A percentile compares a stretch with the other conserved stretches of the same genome.
Conservation (phyloP, 2,888 invertebrate species). For the Acheta domesticus region DNA sequence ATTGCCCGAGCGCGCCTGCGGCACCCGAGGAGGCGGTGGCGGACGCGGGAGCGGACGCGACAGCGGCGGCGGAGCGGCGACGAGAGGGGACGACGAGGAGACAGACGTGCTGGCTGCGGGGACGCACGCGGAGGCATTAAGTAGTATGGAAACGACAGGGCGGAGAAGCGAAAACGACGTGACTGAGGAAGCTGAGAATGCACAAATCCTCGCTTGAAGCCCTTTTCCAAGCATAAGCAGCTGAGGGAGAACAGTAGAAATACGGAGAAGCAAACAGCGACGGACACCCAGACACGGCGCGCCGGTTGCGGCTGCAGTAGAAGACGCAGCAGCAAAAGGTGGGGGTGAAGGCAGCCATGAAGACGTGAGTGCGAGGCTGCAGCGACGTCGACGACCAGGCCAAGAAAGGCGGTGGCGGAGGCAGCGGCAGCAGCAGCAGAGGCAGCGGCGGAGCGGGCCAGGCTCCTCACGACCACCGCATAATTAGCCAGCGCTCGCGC, state of each 20-base stretch:
- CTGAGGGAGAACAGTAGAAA: neutral
- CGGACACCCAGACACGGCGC: no score
- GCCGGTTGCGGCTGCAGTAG: no score
- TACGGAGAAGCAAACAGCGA: no score
- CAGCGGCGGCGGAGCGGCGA: neutral
- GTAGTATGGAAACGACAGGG: no score
- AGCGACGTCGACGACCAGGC: neutral
- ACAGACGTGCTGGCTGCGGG: neutral
- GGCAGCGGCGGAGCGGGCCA: neutral
- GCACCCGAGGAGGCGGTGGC: neutral
- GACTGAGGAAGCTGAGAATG: no score
- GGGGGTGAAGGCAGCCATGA: neutral
- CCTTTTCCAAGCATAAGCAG: neutral
- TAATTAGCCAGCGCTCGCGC: slow-evolving; percentile 3
- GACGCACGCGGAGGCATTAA: no score
- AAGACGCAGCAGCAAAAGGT: no score
- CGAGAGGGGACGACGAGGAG: neutral
- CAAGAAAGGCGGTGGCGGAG: neutral
- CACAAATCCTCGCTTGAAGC: no score
- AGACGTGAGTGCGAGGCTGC: neutral
- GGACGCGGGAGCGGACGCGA: neutral
- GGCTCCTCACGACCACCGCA: neutral
- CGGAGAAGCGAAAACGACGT: no score
- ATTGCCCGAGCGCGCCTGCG: neutral
- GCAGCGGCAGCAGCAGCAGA: neutral